Base-by-base conservation (phyloP, 2,888 invertebrate species). In the Suillia variegata region DNA sequence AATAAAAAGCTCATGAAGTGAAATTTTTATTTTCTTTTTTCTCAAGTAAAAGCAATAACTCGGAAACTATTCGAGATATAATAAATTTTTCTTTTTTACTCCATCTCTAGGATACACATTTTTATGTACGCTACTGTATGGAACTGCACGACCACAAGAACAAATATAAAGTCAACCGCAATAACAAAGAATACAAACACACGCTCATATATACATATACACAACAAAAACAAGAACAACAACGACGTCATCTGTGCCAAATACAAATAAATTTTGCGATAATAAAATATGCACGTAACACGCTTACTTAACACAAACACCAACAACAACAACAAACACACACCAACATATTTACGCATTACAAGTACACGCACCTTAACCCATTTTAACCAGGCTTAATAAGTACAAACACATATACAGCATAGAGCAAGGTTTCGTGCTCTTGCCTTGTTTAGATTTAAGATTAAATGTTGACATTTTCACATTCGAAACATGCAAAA, bases 151-250 rank as follows among this genome's bases (percentile, higher is more conserved):
- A n/a, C n/a, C n/a, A n/a, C n/a, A n/a, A n/a, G n/a, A n/a, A n/a
- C n/a, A n/a, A n/a, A n/a, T n/a, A n/a, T n/a, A n/a, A n/a, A n/a
- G n/a, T n/a, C n/a, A n/a, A n/a, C n/a, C n/a, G n/a, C n/a, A n/a
- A n/a, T n/a, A n/a, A n/a, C n/a, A n/a, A n/a, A n/a, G n/a, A n/a
- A n/a, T n/a, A n/a, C n/a, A n/a, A n/a, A n/a, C n/a, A n/a, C n/a
- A n/a, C n/a, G n/a, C n/a, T n/a, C n/a, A n/a, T n/a, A n/a, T 20
- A 15, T 6, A 12, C 26, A 24, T 15, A 26, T 18, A 18, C 10
- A 21, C 34, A 58, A 48, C 15, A 49, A 21, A 24, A 58, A 56
- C 61, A 61, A 61, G 59, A 66, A 65, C 63, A 67, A 59, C n/a
- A 38, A 38, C 38, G n/a, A 38, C 38, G 15, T 8, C 50, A 50